Conservation (phyloP, 2,888 invertebrate genomes). For the Molorchus minor region DNA sequence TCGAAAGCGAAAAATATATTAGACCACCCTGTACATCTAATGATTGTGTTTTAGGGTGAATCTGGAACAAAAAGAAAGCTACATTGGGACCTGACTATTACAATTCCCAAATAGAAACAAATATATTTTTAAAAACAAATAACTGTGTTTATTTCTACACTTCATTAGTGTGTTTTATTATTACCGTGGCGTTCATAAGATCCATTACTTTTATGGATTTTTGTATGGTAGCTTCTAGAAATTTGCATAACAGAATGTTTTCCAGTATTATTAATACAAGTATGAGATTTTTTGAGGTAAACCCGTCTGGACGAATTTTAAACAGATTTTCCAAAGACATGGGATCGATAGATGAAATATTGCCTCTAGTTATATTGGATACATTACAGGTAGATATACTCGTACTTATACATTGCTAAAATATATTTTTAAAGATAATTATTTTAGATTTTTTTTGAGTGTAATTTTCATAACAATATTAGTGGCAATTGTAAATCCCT, state of each 20-base stretch:
- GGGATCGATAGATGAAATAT: constrained; percentile 66
- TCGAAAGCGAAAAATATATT: too few species aligned
- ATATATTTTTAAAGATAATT: not conserved
- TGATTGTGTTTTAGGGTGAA: constrained; percentile 22
- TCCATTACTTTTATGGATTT: constrained; percentile 64
- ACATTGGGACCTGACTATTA: not conserved
- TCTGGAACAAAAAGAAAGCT: constrained; percentile 18
- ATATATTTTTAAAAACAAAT: constrained; percentile 11
- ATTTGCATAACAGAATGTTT: constrained; percentile 66
- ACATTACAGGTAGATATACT: constrained; percentile 55
- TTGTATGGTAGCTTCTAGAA: constrained; percentile 66
- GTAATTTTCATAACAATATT: constrained; percentile 77
- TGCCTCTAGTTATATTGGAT: constrained; percentile 65
- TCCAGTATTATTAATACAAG: constrained; percentile 68
- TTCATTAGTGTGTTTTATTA: constrained; percentile 43
- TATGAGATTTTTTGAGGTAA: constrained; percentile 74
- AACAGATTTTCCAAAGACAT: constrained; percentile 78
- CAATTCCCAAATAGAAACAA: not conserved
- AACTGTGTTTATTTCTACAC: constrained; percentile 45
- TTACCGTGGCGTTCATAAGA: constrained; percentile 61
- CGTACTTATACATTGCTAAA: not conserved
- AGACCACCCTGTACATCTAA: too few species aligned
- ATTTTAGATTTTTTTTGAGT: constrained; percentile 57
- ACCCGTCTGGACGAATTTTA: constrained; percentile 70
- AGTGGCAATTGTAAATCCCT: constrained; percentile 75